Evolutionary conservation across 2,888 invertebrate species (phyloP), one percentile per base, ranked within the genome.

Genomic region (Acanthopleura granulata): DNA sequence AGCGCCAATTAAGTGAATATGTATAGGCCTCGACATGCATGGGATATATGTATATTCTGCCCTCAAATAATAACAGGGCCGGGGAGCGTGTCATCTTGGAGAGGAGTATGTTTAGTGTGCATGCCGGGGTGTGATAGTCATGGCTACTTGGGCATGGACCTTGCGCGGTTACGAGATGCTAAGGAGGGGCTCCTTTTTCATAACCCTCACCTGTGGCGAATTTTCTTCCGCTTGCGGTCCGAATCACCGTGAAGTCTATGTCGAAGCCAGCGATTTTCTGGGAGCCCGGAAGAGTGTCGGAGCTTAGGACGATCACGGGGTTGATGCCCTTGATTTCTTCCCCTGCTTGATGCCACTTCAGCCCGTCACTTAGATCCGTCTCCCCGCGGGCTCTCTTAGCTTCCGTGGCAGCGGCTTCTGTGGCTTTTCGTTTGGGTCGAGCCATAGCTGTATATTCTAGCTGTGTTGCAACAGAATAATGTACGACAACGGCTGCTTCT

Each of bases 401-500:
- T 49, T 83, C 82, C 18, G 78, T 40, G 51, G 79, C 85, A 0
- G 85, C 80, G 29, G 80, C 79, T 1, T 79, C 81, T 1, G 84
- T 84, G 1, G 88, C 95, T 90, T 94, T 95, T 92, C 95, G 94
- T 84, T 95, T 95, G 84, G 81, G 75, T 25, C 78, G 75, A 40
- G 9, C 40, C 40, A 40, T 40, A 40, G 40, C 40, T 40, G 9
- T 40, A 61, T 40, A 40, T 40, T 9, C 40, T 40, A 40, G 40
- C 40, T 40, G 9, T 40, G 9, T 40, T 40, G 40, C 40, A 40
- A 6, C 40, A 40, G 40, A 40, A 6, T 40, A 40, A 40, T 40
- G 9, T 40, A 40, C 40, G 40, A 40, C 9, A 40, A 40, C 40
- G 40, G 3, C 40, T 40, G 40, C 4, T 40, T 6, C 40, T 40